A percentile compares a stretch with the other conserved stretches of the same genome.
Conservation (phyloP, 2,888 invertebrate species). For the Eueremaeus valkanovi region DNA sequence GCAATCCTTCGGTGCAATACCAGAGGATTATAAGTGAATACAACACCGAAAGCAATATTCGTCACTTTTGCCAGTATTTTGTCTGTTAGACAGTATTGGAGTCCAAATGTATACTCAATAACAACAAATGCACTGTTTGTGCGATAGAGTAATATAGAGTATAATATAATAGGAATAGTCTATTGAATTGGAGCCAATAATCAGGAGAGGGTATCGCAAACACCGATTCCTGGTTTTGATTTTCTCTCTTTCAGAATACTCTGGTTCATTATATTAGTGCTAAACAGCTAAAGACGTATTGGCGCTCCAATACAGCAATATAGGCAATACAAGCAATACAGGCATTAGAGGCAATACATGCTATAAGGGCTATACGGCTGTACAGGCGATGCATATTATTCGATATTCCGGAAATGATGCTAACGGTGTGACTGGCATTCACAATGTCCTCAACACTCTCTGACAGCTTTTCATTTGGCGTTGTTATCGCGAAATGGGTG, state of each 20-base stretch:
- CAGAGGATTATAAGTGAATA: slow-evolving; percentile 22
- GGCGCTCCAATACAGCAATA: neutral
- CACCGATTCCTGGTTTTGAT: slow-evolving; percentile 1
- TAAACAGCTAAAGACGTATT: neutral
- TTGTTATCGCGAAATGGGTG: slow-evolving; percentile 33
- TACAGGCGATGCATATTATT: neutral
- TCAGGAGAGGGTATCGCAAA: slow-evolving; percentile 2
- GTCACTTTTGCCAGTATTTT: slow-evolving; percentile 12
- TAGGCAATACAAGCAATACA: too few relatives aligned
- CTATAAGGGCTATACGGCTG: neutral
- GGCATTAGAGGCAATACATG: neutral
- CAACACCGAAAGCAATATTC: slow-evolving; percentile 18
- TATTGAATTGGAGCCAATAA: slow-evolving; percentile 29
- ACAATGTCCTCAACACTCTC: slow-evolving; percentile 25
- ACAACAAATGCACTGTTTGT: slow-evolving; percentile 20
- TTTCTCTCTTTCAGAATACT: neutral
- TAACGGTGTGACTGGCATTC: slow-evolving; percentile 36
- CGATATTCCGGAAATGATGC: slow-evolving; percentile 32
- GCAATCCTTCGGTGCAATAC: slow-evolving; percentile 32
- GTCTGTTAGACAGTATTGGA: slow-evolving; percentile 4
- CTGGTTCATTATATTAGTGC: slow-evolving; percentile 9
- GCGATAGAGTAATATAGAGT: slow-evolving; percentile 21
- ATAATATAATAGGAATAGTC: slow-evolving; percentile 24
- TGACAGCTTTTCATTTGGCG: slow-evolving; percentile 26
- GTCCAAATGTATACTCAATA: slow-evolving; percentile 8